Evolutionary conservation across 2,113 vertebrate species (phyloP), one percentile per base, ranked within the genome.

Genomic region (Pachycephala philippinensis): DNA sequence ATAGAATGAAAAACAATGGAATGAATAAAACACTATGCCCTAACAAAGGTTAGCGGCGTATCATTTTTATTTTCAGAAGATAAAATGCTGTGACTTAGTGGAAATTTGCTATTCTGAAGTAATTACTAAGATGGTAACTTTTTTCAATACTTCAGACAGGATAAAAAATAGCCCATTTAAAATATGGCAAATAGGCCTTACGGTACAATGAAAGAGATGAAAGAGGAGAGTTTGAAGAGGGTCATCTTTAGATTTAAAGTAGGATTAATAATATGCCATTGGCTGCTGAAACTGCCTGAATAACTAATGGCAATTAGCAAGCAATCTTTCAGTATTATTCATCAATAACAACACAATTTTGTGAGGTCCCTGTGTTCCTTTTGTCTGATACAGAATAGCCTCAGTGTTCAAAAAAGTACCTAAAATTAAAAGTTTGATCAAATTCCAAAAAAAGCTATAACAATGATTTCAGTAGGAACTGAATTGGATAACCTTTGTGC

Each of bases 91-190:
- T 74, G 66, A 59, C 60, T 89, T 68, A 72, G 33, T 92, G 24
- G 69, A 90, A 81, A 86, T 88, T 86, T 93, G 60, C 27, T 90
- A 52, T 87, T 90, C 52, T 57, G 49, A 93, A 95, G 52, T 77
- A 88, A 93, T 94, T 89, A 84, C 65, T 77, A 71, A 95, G 20
- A 54, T 39, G 54, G 59, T 54, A 45, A n/a, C 57, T 83, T 88
- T 91, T 96, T 93, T 84, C 79, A 57, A 2, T 88, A 86, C 33
- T 92, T 88, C 59, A 90, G 83, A 90, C 77, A 86, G n/a, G 71
- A 92, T 88, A 77, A 93, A 90, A 95, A 92, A 74, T 63, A 84
- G 47, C 39, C 92, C 4, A 44, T 84, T 52, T 92, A 84, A 88
- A 93, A 84, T 42, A 77, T 2, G 13, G 60, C 56, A 94, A 95